These are phyloP conservation scores for Meriones psammophilus DNA, from an alignment of 2,797 vertebrate species.

Conservation along the genomic window DNA sequence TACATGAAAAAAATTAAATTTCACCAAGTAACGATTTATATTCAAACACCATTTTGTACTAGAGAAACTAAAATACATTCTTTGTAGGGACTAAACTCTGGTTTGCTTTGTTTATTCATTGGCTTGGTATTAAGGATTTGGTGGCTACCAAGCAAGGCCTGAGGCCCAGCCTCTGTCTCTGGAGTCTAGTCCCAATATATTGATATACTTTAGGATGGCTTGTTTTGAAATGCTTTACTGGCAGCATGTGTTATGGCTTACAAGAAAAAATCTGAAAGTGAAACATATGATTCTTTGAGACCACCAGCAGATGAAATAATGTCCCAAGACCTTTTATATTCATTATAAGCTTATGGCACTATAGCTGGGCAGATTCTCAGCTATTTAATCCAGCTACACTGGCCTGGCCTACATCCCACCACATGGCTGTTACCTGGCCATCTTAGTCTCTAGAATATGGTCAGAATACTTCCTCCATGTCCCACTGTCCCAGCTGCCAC, in stretches of 20 bases:
- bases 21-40: not conserved
- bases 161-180: slow-evolving; percentile 7
- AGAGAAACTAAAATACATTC: not conserved
- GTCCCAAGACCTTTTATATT: no score
- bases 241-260: not conserved
- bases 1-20: slow-evolving; percentile 43
- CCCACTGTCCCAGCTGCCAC: no score
- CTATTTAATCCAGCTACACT: no score
- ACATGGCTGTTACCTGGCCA: no score
- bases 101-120: slow-evolving; percentile 47
- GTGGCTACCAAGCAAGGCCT: not conserved
- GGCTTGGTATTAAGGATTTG: not conserved
- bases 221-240: slow-evolving; percentile 49
- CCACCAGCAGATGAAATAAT: no score
- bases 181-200: not conserved
- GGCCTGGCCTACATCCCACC: no score
- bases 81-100: not conserved
- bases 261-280: not conserved
- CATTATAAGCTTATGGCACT: no score
- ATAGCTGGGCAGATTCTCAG: no score
- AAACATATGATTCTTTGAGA: no score
- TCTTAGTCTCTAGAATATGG: no score
- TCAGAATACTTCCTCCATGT: no score
- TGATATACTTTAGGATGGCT: not conserved
- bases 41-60: slow-evolving; percentile 5